Conservation (phyloP, 2,888 invertebrate species). For the Drosophila atripex region DNA sequence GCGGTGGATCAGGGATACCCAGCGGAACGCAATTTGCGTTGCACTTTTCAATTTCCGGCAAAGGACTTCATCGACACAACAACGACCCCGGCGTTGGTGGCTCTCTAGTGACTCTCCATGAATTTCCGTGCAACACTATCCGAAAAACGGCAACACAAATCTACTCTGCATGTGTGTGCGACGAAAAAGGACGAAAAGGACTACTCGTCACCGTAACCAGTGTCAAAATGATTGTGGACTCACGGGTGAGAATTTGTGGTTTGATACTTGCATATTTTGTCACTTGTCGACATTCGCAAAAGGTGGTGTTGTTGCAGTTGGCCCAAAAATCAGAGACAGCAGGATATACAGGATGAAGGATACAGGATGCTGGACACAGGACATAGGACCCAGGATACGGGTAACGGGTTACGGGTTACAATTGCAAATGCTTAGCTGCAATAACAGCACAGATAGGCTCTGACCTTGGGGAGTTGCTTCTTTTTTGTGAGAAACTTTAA, state of each 20-base stretch:
- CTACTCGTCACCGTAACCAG: conserved; percentile 62
- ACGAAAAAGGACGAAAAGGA: conserved; percentile 13
- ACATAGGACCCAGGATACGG: neutral
- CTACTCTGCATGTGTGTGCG: conserved; percentile 42
- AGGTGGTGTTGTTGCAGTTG: conserved; percentile 4
- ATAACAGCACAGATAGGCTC: neutral
- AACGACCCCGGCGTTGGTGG: neutral
- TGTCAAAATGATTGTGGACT: conserved; percentile 80
- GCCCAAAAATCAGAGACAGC: neutral
- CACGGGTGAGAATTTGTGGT: conserved; percentile 79
- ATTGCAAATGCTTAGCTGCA: neutral
- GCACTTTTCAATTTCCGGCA: conserved; percentile 77
- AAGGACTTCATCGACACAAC: conserved; percentile 44
- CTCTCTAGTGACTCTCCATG: conserved; percentile 1
- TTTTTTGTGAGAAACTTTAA: neutral
- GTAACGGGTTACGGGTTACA: neutral
- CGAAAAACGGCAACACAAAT: conserved; percentile 68
- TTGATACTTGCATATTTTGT: conserved; percentile 79
- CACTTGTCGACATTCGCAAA: conserved; percentile 59
- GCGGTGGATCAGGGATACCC: conserved; percentile 12
- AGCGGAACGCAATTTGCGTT: conserved; percentile 76
- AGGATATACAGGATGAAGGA: conserved; percentile 1
- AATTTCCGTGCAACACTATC: conserved; percentile 66
- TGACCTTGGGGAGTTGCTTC: neutral
- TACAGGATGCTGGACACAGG: neutral